phyloP scores from a whole-genome alignment of 2,113 vertebrate species.

The Nothobranchius kuhntae region DNA sequence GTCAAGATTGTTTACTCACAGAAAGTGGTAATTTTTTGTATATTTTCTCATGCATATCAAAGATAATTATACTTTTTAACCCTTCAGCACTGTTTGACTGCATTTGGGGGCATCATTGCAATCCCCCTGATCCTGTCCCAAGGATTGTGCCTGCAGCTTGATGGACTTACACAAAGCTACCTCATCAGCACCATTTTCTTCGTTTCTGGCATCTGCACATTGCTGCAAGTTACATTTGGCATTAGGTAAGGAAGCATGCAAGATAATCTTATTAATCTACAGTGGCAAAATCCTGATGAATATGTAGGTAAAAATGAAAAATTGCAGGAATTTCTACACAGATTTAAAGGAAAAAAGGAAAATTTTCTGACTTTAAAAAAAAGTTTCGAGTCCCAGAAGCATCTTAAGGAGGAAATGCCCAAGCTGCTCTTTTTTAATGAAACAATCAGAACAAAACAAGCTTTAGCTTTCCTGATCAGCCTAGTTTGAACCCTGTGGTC shows the following conservation, averaged over 20 bases:
- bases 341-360: no score
- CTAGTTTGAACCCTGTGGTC: constrained; percentile 3
- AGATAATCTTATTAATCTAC: no score
- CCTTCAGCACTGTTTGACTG: constrained; percentile 90
- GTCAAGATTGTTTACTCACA: no score
- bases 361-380: no score
- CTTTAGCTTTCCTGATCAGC: constrained; percentile 20
- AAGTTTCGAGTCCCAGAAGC: no score
- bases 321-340: no score
- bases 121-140: constrained; percentile 92
- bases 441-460: constrained; percentile 19
- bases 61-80: no score
- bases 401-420: constrained; percentile 21
- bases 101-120: constrained; percentile 90
- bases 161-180: constrained; percentile 91
- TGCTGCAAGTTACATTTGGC: constrained; percentile 93
- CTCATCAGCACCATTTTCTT: constrained; percentile 98
- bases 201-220: constrained; percentile 92
- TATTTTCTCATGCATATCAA: neutral
- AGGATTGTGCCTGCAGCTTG: constrained; percentile 89
- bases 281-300: no score
- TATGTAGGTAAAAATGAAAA: no score
- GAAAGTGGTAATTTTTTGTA: neutral
- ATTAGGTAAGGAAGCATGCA: constrained; percentile 82
- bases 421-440: constrained; percentile 22